Evolutionary conservation across 2,888 invertebrate genomes (phyloP), one percentile per base, ranked within the genome.

Genomic region (Euclidia mi): DNA sequence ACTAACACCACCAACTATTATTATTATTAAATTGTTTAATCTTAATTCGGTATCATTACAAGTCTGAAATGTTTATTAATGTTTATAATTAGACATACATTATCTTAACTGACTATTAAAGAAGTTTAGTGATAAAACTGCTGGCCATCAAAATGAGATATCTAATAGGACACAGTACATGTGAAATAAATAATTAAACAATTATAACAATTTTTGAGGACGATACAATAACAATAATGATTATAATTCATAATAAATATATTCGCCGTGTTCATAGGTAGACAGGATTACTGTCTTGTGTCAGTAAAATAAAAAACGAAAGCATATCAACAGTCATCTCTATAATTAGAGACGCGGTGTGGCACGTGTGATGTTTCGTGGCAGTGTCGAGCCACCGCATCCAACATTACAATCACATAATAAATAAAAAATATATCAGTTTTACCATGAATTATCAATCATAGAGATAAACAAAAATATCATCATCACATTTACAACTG

Each of bases 121-220:
- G 62, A 71, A 71, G 77, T 78, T 73, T 74, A 78, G 65, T 65
- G 78, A 79, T 79, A 82, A 81, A 78, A 79, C 64, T 87, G 86
- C 89, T 89, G 87, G 89, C 88, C 88, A 81, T 88, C 79, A 66
- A 63, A 70, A 64, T 81, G 72, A 76, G 76, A 79, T 81, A 78
- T 71, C 70, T 75, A 63, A 71, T 71, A 73, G 65, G 71, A 81
- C 74, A 84, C 72, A 78, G 70, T 71, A 63, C 47, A 62, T 43
- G 46, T 42, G 42, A 44, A 51, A 25, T 40, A 37, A 68, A 49
- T 55, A 65, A 29, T 46, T 47, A 40, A 67, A 41, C 44, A 55
- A 59, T 64, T 55, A 57, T 52, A 51, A 37, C 50, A 50, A 56
- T 46, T 47, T 40, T 44, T 47, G 62, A 17, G 50, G 49, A 67